Conservation (phyloP, 37 sponge, comb jelly and placozoan genomes). For the Amphimedon queenslandica region DNA sequence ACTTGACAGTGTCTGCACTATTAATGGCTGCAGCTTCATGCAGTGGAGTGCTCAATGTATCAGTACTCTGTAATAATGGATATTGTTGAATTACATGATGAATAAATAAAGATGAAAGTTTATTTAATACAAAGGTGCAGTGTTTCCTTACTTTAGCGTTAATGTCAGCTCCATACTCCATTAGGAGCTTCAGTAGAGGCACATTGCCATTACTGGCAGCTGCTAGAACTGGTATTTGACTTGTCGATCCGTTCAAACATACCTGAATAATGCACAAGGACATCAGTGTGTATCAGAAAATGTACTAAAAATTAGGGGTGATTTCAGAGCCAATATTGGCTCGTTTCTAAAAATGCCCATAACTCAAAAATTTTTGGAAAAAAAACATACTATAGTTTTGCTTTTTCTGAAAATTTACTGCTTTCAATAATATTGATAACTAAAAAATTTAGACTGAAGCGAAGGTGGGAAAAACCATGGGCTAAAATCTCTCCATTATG, state of each 20-base stretch:
- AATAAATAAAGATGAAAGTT: slow-evolving; percentile 5
- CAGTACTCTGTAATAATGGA: slow-evolving; percentile 27
- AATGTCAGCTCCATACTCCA: slow-evolving; percentile 40
- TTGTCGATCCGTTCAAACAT: slow-evolving; percentile 19
- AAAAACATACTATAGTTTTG: no score
- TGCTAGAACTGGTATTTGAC: slow-evolving; percentile 49
- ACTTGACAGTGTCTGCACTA: slow-evolving; percentile 19
- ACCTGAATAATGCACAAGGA: slow-evolving; percentile 12
- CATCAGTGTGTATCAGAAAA: background rate
- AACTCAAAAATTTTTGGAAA: no score
- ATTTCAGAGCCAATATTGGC: no score
- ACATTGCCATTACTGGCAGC: slow-evolving; percentile 44
- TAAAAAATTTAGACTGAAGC: no score
- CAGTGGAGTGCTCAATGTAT: slow-evolving; percentile 43
- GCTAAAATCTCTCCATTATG: no score
- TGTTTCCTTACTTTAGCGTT: slow-evolving; percentile 45
- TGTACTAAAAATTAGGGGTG: no score
- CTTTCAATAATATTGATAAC: no score
- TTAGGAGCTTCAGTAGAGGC: slow-evolving; percentile 47
- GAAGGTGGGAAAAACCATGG: no score
- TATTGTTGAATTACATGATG: background rate
- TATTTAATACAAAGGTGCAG: no score
- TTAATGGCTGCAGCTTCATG: slow-evolving; percentile 56
- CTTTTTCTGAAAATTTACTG: no score
- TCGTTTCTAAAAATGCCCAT: no score